These are phyloP conservation scores for Chiroxiphia lanceolata DNA, from an alignment of 2,797 vertebrate species.

Conservation along the genomic window DNA sequence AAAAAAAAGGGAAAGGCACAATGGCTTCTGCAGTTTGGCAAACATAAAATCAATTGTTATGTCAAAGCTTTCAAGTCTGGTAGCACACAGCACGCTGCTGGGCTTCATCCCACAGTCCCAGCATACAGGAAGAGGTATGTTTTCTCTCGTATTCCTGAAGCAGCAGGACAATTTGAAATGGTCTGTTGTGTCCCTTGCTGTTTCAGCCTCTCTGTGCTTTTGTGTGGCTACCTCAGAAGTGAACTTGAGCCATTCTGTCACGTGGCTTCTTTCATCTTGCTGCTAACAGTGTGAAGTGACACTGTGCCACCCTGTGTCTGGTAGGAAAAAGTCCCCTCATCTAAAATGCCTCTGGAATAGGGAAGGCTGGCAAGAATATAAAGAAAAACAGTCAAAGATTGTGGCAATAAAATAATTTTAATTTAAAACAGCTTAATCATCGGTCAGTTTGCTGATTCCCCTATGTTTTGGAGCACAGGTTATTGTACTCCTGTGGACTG, in stretches of 20 bases:
- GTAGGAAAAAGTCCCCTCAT: not conserved
- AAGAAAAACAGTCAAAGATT: not conserved
- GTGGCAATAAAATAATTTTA: slow-evolving; percentile 4
- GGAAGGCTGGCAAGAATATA: not conserved
- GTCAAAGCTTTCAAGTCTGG: not conserved
- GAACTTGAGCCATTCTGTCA: not conserved
- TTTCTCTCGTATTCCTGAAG: not conserved
- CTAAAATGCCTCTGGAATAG: not conserved
- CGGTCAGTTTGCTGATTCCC: not conserved
- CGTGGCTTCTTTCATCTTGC: not conserved
- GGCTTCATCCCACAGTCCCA: not conserved
- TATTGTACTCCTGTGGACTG: slow-evolving; percentile 78
- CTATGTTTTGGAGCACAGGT: slow-evolving; percentile 72
- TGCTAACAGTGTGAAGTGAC: slow-evolving; percentile 8
- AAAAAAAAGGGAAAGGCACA: not conserved
- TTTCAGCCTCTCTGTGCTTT: not conserved
- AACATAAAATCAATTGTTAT: not conserved
- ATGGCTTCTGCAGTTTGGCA: not conserved
- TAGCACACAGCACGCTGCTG: not conserved
- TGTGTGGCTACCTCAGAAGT: not conserved
- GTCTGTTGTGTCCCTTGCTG: not conserved
- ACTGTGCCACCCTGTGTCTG: slow-evolving; percentile 27
- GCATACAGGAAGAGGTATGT: not conserved
- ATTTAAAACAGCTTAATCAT: not conserved
- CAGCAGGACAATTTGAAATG: not conserved